A percentile compares a stretch with the other conserved stretches of the same genome.
Evolutionary conservation across 1,140 invertebrate species (phyloP).

Genomic region (Pemphigus obesinymphae): DNA sequence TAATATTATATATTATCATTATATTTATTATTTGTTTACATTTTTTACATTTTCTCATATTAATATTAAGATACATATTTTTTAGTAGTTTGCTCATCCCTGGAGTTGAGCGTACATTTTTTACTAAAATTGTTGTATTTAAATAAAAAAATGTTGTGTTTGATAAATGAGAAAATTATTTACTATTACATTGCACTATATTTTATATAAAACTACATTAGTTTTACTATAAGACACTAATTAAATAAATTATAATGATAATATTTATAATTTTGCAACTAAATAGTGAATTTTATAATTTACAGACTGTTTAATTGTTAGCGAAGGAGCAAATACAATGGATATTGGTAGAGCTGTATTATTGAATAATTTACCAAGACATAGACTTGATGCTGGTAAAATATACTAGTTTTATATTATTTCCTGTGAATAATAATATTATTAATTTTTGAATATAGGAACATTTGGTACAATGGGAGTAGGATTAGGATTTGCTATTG

Average conservation of each 20-base stretch:
- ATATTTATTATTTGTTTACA: too few relatives aligned
- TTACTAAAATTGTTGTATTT: too few relatives aligned
- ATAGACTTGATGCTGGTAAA: conserved; percentile 76
- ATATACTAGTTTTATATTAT: neutral
- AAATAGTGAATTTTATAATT: conserved; percentile 45
- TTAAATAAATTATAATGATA: neutral
- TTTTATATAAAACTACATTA: too few relatives aligned
- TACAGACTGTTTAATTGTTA: conserved; percentile 84
- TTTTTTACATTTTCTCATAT: too few relatives aligned
- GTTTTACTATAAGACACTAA: too few relatives aligned
- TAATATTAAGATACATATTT: too few relatives aligned
- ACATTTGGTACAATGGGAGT: conserved; percentile 98
- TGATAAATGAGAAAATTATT: too few relatives aligned
- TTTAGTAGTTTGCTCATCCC: too few relatives aligned
- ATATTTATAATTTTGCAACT: neutral
- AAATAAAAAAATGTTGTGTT: too few relatives aligned
- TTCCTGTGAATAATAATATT: neutral
- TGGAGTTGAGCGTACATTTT: too few relatives aligned
- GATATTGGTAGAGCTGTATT: conserved; percentile 90
- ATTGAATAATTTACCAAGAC: conserved; percentile 72
- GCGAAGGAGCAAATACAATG: conserved; percentile 98
- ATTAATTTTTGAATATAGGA: conserved; percentile 49
- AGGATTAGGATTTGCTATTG: conserved; percentile 87
- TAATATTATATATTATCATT: too few relatives aligned
- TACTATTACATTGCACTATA: too few relatives aligned